phyloP scores from a whole-genome alignment of 1,140 invertebrate genomes.

The Parasteatoda tepidariorum region DNA sequence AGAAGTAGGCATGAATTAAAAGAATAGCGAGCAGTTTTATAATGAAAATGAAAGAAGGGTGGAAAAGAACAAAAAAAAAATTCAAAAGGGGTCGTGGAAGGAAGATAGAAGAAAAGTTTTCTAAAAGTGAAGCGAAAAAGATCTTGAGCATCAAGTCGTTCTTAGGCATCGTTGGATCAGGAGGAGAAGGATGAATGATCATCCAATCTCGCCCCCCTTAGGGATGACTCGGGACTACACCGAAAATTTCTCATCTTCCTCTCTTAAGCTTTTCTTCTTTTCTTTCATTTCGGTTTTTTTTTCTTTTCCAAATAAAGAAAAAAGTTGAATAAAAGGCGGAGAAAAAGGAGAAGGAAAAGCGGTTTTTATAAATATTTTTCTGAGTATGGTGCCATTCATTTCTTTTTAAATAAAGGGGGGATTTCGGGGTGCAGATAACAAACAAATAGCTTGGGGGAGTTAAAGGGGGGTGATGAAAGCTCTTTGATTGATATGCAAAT shows the following conservation, averaged over 20 bases:
- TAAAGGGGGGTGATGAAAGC: constrained; percentile 28
- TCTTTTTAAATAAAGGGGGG: constrained; percentile 12
- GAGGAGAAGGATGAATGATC: constrained; percentile 43
- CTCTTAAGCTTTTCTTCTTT: background rate
- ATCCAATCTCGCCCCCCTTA: constrained; percentile 45
- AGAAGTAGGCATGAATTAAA: constrained; percentile 52
- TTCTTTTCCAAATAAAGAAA: background rate
- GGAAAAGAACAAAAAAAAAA: background rate
- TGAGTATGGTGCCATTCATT: background rate
- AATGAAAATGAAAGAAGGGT: background rate
- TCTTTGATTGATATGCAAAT: constrained; percentile 60
- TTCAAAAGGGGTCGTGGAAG: no score
- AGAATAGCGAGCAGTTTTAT: constrained; percentile 44
- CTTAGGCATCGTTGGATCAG: constrained; percentile 36
- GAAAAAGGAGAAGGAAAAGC: constrained; percentile 9
- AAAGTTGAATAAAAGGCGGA: background rate
- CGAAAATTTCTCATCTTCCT: constrained; percentile 51
- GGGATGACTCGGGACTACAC: constrained; percentile 14
- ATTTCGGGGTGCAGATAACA: constrained; percentile 51
- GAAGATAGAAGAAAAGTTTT: constrained; percentile 37
- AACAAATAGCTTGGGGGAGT: background rate
- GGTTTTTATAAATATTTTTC: constrained; percentile 54
- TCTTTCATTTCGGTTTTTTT: constrained; percentile 29
- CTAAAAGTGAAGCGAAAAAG: constrained; percentile 17
- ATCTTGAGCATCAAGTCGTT: background rate